Conservation (phyloP, 2,113 vertebrate genomes). For the Atherinomorus stipes region DNA sequence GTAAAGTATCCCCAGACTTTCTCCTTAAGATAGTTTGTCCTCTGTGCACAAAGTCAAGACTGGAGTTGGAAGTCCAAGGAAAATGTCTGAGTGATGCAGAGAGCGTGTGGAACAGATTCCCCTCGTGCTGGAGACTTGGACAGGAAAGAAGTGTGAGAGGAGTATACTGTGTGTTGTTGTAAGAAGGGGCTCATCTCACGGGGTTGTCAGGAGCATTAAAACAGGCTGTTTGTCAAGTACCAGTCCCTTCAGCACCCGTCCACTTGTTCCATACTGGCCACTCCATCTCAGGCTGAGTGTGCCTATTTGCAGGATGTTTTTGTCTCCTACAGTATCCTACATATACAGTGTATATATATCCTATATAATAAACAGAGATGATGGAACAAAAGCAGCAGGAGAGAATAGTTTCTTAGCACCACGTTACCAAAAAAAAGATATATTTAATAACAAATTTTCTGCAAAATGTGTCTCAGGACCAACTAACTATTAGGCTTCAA, state of each 20-base stretch:
- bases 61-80: not conserved
- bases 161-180: constrained; percentile 39
- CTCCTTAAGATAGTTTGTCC: constrained; percentile 12
- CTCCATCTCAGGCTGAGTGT: constrained; percentile 3
- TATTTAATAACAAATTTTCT: no score
- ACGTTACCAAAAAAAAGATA: no score
- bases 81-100: constrained; percentile 13
- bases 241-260: constrained; percentile 28
- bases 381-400: not conserved
- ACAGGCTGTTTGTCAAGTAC: constrained; percentile 70
- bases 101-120: constrained; percentile 37
- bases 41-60: constrained; percentile 11
- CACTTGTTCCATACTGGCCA: constrained; percentile 24
- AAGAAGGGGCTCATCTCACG: constrained; percentile 43
- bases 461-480: no score
- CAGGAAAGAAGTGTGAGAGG: constrained; percentile 25
- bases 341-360: no score
- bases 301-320: not conserved
- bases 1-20: constrained; percentile 4
- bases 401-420: no score
- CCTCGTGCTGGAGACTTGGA: constrained; percentile 25
- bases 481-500: no score
- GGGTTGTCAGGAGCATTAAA: constrained; percentile 67
- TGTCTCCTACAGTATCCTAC: not conserved
- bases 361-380: constrained; percentile 8